phyloP scores from a whole-genome alignment of 2,113 vertebrate species.

The Elephas maximus region DNA sequence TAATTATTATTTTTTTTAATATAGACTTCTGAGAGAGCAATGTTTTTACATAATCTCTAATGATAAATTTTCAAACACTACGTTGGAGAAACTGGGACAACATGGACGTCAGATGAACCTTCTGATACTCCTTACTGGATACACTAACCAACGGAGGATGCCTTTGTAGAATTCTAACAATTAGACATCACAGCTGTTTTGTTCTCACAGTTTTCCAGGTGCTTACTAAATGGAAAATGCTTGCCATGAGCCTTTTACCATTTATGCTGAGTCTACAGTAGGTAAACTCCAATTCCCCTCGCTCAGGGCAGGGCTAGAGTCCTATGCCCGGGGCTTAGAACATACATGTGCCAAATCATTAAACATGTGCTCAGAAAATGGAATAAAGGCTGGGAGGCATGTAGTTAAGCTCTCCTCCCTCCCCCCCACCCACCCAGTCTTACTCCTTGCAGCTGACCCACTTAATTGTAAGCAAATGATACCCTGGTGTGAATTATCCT shows the following conservation, averaged over 20 bases:
- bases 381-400: neutral
- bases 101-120: neutral
- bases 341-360: neutral
- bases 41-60: neutral
- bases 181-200: neutral
- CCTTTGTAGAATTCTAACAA: neutral
- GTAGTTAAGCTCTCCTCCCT: conserved; percentile 29
- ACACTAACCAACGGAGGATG: no score
- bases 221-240: no score
- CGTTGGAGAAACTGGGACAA: neutral
- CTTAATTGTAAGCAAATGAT: neutral
- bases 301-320: neutral
- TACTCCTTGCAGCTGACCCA: neutral
- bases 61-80: neutral
- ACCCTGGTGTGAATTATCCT: neutral
- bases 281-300: neutral
- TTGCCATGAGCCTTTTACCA: neutral
- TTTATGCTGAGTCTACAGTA: neutral
- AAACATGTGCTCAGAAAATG: neutral
- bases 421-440: neutral
- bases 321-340: neutral
- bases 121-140: neutral
- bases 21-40: neutral
- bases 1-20: neutral
- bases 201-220: neutral